Base-by-base conservation (phyloP, 2,888 invertebrate genomes). In the Holacanthella duospinosa region DNA sequence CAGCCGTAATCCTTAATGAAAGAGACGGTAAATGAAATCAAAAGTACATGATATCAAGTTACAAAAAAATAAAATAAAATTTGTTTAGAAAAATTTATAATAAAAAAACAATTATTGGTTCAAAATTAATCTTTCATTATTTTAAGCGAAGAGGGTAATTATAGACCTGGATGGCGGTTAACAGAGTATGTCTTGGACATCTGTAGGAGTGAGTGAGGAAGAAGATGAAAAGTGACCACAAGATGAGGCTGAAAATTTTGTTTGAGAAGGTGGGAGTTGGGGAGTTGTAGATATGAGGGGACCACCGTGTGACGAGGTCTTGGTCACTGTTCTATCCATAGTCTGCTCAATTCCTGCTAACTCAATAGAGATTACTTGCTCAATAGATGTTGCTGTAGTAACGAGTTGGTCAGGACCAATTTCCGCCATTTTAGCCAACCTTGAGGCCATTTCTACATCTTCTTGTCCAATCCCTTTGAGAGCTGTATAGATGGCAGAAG, bases 401-500 rank as follows among this genome's bases (percentile, higher is more conserved):
- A 66, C 62, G 12, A 73, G 63, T 59, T 73, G 68, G n/a, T 73
- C 70, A 24, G 67, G 55, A 12, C 63, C 62, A 3, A 71, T 69
- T 19, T 61, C 63, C 16, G 69, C 69, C 67, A 70, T 68, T 25
- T 56, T 61, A 1, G 73, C 69, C 36, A 73, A 44, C n/a, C 64
- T 65, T 1, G 56, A 21, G 1, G 67, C 70, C 26, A 71, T 44
- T 43, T 67, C 64, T 19, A 64, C 29, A 53, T 68, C 68, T 59
- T 68, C 67, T 27, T 66, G 64, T 2, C 64, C 61, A 60, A 71
- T 61, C 27, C 73, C 73, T 62, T 69, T 69, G 63, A 73, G 65
- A 21, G 73, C 73, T 6, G 73, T 69, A 67, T 69, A 73, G 43
- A 73, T 73, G 25, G 73, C 73, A 9, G 73, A 68, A 9, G 71